A percentile compares a stretch with the other conserved stretches of the same genome.
Conservation (phyloP, 2,888 invertebrate species). For the Balanococcus diminutus region DNA sequence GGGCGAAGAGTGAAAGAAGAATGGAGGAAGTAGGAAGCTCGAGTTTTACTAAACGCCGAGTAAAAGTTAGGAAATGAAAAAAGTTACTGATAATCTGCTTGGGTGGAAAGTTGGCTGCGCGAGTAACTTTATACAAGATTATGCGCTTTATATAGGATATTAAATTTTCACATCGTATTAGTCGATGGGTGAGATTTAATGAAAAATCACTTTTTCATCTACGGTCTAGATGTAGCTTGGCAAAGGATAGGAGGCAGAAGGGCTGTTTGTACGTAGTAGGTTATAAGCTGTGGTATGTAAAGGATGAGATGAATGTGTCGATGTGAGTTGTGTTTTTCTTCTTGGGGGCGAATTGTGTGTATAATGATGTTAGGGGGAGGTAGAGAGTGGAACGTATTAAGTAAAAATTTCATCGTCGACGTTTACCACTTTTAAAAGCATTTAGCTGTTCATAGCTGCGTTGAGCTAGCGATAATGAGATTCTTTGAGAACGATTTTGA, state of each 20-base stretch:
- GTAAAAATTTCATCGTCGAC: background rate
- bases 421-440: background rate
- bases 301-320: background rate
- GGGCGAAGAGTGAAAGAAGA: background rate
- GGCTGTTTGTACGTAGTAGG: no score
- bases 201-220: conserved; percentile 17
- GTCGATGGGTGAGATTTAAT: conserved; percentile 17
- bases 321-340: background rate
- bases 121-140: conserved; percentile 3
- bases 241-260: no score
- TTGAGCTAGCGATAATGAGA: background rate
- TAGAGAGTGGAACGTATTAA: background rate
- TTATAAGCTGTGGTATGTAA: background rate
- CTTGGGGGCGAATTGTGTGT: background rate
- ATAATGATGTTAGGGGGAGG: background rate
- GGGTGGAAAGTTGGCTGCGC: background rate
- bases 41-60: background rate
- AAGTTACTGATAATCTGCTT: background rate
- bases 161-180: conserved; percentile 5
- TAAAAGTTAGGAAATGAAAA: conserved; percentile 4
- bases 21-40: background rate
- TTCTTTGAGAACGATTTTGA: background rate
- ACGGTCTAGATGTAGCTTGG: background rate
- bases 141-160: conserved; percentile 13
- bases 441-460: background rate